Evolutionary conservation across 2,797 vertebrate genomes (phyloP).

Genomic region (Muscicapa striata): DNA sequence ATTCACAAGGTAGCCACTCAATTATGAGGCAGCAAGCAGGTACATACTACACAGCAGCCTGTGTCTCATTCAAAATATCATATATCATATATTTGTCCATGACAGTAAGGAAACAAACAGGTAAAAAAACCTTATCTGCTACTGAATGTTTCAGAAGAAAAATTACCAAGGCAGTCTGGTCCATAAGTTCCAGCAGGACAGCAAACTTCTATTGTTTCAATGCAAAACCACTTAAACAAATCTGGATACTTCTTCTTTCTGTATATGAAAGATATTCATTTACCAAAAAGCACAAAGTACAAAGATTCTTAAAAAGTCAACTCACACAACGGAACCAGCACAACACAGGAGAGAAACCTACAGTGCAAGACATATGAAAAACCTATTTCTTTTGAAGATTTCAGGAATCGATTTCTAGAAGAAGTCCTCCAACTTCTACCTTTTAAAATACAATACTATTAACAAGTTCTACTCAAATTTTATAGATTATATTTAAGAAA

Average conservation of each 20-base stretch:
- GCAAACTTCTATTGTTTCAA: conserved; percentile 88
- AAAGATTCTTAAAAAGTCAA: not conserved
- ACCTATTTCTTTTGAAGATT: not conserved
- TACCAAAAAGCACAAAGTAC: not conserved
- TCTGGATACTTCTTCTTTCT: conserved; percentile 91
- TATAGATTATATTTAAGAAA: not conserved
- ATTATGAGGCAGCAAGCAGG: not conserved
- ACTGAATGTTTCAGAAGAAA: not conserved
- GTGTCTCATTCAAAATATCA: not conserved
- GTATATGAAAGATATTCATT: not conserved
- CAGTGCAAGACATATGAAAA: not conserved
- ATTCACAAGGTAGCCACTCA: not conserved
- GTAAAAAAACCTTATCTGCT: not conserved
- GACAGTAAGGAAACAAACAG: not conserved
- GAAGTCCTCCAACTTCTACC: not conserved
- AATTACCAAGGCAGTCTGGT: conserved; percentile 87
- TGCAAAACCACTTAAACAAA: conserved; percentile 95
- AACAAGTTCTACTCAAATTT: not conserved
- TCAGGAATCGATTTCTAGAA: not conserved
- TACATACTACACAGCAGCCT: not conserved
- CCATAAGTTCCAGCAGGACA: conserved; percentile 91
- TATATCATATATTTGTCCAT: not conserved
- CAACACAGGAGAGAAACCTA: not conserved
- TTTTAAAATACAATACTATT: not conserved
- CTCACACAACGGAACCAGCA: not conserved